A percentile compares a stretch with the other conserved stretches of the same genome.
Evolutionary conservation across 2,797 vertebrate genomes (phyloP).

Genomic region (Erpetoichthys calabaricus): DNA sequence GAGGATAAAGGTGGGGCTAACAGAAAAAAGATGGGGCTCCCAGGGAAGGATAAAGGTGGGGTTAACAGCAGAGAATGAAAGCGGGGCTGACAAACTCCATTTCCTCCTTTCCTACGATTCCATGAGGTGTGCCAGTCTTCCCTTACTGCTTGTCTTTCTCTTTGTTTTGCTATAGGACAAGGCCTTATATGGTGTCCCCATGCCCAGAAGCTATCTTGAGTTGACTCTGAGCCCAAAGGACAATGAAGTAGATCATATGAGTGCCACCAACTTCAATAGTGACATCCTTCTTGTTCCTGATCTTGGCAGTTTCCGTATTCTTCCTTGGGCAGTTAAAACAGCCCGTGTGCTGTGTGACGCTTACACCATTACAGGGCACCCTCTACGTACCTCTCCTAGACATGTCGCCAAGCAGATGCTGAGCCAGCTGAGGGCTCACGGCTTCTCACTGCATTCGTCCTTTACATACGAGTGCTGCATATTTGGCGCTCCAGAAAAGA

Average conservation of each 20-base stretch:
- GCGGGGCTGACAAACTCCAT: too few relatives aligned
- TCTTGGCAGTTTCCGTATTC: slow-evolving; percentile 62
- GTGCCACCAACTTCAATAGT: slow-evolving; percentile 64
- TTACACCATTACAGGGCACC: slow-evolving; percentile 61
- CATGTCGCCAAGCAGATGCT: slow-evolving; percentile 75
- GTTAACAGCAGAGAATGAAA: too few relatives aligned
- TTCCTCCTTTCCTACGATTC: background rate
- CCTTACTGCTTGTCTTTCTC: slow-evolving; percentile 2
- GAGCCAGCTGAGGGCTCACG: slow-evolving; percentile 57
- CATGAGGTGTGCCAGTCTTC: background rate
- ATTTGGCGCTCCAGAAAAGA: slow-evolving; percentile 64
- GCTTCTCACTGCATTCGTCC: slow-evolving; percentile 69
- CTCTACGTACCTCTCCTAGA: slow-evolving; percentile 72
- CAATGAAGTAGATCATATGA: slow-evolving; percentile 65
- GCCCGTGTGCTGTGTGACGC: slow-evolving; percentile 84
- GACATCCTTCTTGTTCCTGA: slow-evolving; percentile 81
- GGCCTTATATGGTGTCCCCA: slow-evolving; percentile 65
- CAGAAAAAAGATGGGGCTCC: too few relatives aligned
- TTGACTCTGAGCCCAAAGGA: slow-evolving; percentile 65
- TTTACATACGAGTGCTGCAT: slow-evolving; percentile 86
- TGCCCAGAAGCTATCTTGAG: slow-evolving; percentile 84
- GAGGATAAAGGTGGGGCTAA: too few relatives aligned
- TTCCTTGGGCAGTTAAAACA: slow-evolving; percentile 79
- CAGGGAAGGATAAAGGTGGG: too few relatives aligned
- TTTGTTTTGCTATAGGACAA: slow-evolving; percentile 61